Conservation (phyloP, 30 jellyfish, hydroid and myxozoan genomes). For the Aurelia sp. region DNA sequence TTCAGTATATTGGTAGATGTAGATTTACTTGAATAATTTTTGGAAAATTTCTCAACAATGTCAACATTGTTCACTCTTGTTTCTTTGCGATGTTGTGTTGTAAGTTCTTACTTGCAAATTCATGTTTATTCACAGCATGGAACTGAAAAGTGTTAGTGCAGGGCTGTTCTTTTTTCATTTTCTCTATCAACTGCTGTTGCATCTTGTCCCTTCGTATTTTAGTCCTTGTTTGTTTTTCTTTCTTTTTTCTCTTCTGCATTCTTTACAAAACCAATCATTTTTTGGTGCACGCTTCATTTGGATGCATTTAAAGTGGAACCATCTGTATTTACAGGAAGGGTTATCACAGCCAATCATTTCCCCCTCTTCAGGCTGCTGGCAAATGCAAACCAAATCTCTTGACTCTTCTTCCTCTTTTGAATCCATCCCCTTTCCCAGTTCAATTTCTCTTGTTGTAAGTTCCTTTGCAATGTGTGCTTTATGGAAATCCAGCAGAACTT, state of each 20-base stretch:
- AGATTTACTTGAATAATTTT: too few species aligned
- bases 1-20: too few species aligned
- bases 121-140: too few species aligned
- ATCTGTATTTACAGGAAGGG: constrained; percentile 23
- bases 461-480: constrained; percentile 21
- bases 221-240: neutral
- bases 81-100: too few species aligned
- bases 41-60: too few species aligned
- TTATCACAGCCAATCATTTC: constrained; percentile 26
- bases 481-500: constrained; percentile 19
- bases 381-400: constrained; percentile 8
- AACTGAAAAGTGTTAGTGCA: too few species aligned
- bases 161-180: too few species aligned
- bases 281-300: constrained; percentile 5
- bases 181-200: too few species aligned
- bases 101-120: too few species aligned
- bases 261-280: neutral
- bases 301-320: constrained; percentile 21
- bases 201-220: too few species aligned
- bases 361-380: constrained; percentile 33
- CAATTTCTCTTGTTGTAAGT: constrained; percentile 1
- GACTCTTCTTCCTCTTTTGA: neutral
- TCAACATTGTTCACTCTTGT: too few species aligned
- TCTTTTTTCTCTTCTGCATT: neutral
- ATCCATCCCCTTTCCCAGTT: neutral